These are phyloP conservation scores for Elaphurus davidianus DNA, from an alignment of 2,113 vertebrate species.

Conservation along the genomic window DNA sequence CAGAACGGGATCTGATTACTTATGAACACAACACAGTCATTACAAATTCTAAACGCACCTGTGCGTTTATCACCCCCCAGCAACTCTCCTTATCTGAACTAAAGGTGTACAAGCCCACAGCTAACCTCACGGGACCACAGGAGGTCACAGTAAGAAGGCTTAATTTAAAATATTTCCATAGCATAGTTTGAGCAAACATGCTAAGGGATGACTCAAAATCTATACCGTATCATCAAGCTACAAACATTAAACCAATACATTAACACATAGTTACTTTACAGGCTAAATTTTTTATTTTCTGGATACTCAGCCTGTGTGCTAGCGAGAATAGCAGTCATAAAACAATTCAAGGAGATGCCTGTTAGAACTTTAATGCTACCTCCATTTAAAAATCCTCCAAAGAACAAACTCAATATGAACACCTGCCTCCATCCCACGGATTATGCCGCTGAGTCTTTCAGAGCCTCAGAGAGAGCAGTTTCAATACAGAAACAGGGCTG, in stretches of 20 bases:
- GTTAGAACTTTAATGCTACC: conserved; percentile 2
- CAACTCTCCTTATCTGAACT: conserved; percentile 49
- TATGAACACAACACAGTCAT: conserved; percentile 32
- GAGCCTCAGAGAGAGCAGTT: not conserved
- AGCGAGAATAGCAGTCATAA: not conserved
- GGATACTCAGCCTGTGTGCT: not conserved
- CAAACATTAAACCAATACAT: conserved; percentile 18
- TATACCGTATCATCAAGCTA: not conserved
- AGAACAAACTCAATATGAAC: conserved; percentile 27
- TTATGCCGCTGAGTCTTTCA: not conserved
- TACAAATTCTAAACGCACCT: conserved; percentile 50
- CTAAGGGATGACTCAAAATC: not conserved
- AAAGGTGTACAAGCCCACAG: conserved; percentile 21
- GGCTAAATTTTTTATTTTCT: not conserved
- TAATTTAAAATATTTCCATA: conserved; percentile 22
- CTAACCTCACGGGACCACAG: conserved; percentile 4
- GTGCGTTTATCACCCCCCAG: not conserved
- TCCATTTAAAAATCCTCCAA: not conserved
- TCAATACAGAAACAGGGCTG: not conserved
- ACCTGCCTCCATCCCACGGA: not conserved
- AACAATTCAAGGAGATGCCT: rapidly evolving
- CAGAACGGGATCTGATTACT: conserved; percentile 43
- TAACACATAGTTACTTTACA: not conserved
- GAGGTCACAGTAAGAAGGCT: not conserved
- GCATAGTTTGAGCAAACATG: conserved; percentile 13